Percentiles rank a stretch among this genome's conserved stretches.
Conservation (phyloP, 1,140 invertebrate species). For the Drosophila kohkoa region DNA sequence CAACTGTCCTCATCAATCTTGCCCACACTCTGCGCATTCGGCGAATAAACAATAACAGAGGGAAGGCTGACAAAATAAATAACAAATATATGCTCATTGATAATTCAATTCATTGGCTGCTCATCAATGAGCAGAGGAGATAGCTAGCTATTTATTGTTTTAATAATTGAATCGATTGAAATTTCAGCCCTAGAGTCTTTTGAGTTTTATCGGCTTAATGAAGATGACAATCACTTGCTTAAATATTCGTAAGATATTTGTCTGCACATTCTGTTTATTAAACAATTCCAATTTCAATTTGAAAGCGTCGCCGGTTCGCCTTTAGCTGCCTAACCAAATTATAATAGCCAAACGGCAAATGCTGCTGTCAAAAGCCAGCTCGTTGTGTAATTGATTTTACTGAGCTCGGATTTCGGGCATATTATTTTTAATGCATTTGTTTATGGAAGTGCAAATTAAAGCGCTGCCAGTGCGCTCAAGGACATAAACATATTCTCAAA, state of each 20-base stretch:
- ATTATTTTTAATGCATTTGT: slow-evolving; percentile 36
- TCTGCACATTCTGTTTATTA: slow-evolving; percentile 1
- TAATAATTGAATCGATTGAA: slow-evolving; percentile 4
- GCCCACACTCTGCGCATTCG: background rate
- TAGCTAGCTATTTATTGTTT: slow-evolving; percentile 9
- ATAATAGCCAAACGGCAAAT: background rate
- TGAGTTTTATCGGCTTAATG: background rate
- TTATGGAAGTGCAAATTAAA: slow-evolving; percentile 39
- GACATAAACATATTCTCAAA: slow-evolving; percentile 9
- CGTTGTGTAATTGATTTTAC: slow-evolving; percentile 9
- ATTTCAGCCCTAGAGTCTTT: background rate
- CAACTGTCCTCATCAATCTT: slow-evolving; percentile 77
- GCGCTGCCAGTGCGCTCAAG: slow-evolving; percentile 22
- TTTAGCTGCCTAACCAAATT: background rate
- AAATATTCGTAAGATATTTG: slow-evolving; percentile 3
- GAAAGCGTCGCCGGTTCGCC: background rate
- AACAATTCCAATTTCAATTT: slow-evolving; percentile 16
- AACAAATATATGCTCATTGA: slow-evolving; percentile 31
- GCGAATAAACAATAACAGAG: slow-evolving; percentile 43
- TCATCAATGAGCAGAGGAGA: background rate
- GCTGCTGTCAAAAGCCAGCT: slow-evolving; percentile 7
- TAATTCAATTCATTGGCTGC: slow-evolving; percentile 17
- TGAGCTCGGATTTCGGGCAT: background rate
- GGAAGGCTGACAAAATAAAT: slow-evolving; percentile 34
- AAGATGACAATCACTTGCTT: background rate